These are phyloP conservation scores for Argynnis bischoffii DNA, from an alignment of 2,888 invertebrate genomes.

Conservation along the genomic window DNA sequence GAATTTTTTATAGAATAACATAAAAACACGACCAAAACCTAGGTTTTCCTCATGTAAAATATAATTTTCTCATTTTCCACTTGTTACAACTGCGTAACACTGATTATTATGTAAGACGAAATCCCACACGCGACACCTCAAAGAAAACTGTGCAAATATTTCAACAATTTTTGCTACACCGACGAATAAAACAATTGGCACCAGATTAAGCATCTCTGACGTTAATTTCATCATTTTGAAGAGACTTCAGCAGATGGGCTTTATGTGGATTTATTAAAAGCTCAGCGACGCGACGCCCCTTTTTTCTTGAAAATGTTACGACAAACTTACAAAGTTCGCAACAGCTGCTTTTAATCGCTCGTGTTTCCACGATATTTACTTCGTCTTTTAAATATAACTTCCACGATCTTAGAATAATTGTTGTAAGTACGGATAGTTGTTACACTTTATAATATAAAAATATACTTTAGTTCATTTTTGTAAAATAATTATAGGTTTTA, in stretches of 20 bases:
- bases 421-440: too few species aligned
- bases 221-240: slow-evolving; percentile 25
- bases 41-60: too few species aligned
- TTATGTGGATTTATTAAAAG: slow-evolving; percentile 30
- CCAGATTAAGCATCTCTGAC: slow-evolving; percentile 23
- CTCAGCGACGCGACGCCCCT: slow-evolving; percentile 6
- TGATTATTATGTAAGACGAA: not conserved
- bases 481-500: too few species aligned
- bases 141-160: slow-evolving; percentile 17
- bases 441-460: too few species aligned
- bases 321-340: slow-evolving; percentile 21
- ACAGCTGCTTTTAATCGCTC: slow-evolving; percentile 13
- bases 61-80: too few species aligned
- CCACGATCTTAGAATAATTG: not conserved
- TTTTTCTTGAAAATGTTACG: slow-evolving; percentile 25
- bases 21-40: not conserved
- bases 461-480: too few species aligned
- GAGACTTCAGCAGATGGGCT: slow-evolving; percentile 19
- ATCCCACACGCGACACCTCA: not conserved
- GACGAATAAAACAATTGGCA: not conserved
- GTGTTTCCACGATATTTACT: not conserved
- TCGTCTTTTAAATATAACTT: not conserved
- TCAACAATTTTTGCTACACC: not conserved
- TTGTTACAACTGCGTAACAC: too few species aligned
- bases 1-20: not conserved